Conservation (phyloP, 2,113 vertebrate species). For the Mixornis gularis region DNA sequence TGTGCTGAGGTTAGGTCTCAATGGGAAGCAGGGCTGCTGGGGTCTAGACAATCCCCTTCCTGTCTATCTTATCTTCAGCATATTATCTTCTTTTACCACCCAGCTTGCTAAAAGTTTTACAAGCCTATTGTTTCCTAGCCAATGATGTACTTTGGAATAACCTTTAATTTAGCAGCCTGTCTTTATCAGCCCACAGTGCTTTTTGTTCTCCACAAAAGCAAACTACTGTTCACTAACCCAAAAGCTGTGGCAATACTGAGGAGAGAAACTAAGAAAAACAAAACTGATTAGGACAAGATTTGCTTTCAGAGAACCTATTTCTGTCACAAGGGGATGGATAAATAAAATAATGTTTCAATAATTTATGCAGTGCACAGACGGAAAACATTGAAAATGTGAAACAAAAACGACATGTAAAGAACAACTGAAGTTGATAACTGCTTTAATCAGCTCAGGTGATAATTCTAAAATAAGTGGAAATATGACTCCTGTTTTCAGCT, state of each 20-base stretch:
- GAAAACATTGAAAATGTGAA: slow-evolving; percentile 54
- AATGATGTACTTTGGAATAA: slow-evolving; percentile 2
- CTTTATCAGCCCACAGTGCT: slow-evolving; percentile 31
- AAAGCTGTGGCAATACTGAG: slow-evolving; percentile 24
- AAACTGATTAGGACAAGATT: slow-evolving; percentile 66
- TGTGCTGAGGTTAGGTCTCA: neutral
- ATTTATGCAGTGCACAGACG: slow-evolving; percentile 52
- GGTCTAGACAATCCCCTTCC: neutral
- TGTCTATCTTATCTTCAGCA: neutral
- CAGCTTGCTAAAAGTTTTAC: neutral
- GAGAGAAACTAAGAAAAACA: slow-evolving; percentile 62
- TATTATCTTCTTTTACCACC: neutral
- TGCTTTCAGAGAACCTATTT: slow-evolving; percentile 68
- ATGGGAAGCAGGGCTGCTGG: neutral
- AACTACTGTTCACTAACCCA: slow-evolving; percentile 25
- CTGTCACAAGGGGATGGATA: slow-evolving; percentile 65
- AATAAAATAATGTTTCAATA: slow-evolving; percentile 73
- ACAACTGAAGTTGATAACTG: slow-evolving; percentile 41
- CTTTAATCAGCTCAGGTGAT: slow-evolving; percentile 64
- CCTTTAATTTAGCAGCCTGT: slow-evolving; percentile 42
- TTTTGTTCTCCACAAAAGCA: slow-evolving; percentile 33
- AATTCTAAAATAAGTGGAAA: slow-evolving; percentile 67
- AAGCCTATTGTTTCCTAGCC: slow-evolving; percentile 9
- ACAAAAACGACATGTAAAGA: slow-evolving; percentile 30
- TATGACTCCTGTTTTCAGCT: slow-evolving; percentile 24